These are phyloP conservation scores for Haliclona indistincta DNA, from an alignment of 37 sponge, comb jelly and placozoan genomes.

Conservation along the genomic window DNA sequence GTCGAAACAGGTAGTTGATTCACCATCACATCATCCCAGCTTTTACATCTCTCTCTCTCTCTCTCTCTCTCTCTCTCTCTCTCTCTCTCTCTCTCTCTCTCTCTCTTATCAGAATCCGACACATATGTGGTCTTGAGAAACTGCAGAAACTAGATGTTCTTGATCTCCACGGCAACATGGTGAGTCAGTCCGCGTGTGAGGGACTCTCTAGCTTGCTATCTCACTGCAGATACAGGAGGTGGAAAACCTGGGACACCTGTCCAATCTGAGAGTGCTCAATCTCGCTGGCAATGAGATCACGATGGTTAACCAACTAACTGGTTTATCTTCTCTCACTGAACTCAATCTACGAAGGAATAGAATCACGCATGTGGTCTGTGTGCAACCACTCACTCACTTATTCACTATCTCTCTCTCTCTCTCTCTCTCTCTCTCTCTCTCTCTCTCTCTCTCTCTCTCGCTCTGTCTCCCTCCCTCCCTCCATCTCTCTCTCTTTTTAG, in stretches of 20 bases:
- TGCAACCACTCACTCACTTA: too few species aligned
- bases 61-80: not conserved
- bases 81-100: not conserved
- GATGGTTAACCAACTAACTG: constrained; percentile 55
- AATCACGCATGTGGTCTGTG: constrained; percentile 68
- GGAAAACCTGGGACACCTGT: constrained; percentile 72
- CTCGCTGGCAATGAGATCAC: constrained; percentile 93
- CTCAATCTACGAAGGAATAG: constrained; percentile 91
- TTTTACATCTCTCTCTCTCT: not conserved
- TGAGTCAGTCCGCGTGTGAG: not conserved
- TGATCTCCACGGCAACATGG: constrained; percentile 97
- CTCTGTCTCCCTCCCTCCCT: too few species aligned
- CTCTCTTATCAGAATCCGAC: constrained; percentile 54
- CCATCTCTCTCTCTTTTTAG: constrained; percentile 32
- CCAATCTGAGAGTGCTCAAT: constrained; percentile 88
- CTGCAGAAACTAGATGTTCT: constrained; percentile 91
- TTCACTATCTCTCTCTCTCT: too few species aligned
- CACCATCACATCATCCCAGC: not conserved
- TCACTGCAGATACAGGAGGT: constrained; percentile 71
- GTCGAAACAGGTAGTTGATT: constrained; percentile 83
- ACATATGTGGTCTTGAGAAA: constrained; percentile 76
- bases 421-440: not conserved
- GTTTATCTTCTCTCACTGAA: constrained; percentile 77
- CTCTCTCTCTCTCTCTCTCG: too few species aligned
- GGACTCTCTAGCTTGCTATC: not conserved